Conservation (phyloP, 2,113 vertebrate genomes). For the Neodontobutis hainanensis region DNA sequence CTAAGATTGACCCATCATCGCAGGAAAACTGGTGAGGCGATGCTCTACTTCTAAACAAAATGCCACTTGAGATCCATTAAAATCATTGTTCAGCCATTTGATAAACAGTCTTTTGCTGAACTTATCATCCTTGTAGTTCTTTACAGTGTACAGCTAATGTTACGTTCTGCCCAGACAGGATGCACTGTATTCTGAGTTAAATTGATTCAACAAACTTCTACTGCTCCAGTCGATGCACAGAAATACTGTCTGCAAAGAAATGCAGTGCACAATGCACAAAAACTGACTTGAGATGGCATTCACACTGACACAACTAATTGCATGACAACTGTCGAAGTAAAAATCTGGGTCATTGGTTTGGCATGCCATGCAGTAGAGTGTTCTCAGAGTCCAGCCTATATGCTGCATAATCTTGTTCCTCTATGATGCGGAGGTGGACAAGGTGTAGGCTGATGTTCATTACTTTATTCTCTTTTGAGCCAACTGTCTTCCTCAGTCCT, state of each 20-base stretch:
- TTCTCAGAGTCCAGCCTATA: slow-evolving; percentile 57
- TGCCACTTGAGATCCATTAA: not conserved
- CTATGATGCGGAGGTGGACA: slow-evolving; percentile 68
- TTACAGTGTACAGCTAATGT: not conserved
- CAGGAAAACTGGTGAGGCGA: not conserved
- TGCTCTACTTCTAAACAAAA: not conserved
- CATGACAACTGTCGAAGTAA: slow-evolving; percentile 55
- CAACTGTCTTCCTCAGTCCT: slow-evolving; percentile 59
- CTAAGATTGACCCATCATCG: slow-evolving; percentile 8
- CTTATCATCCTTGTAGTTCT: not conserved
- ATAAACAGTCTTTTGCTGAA: not conserved
- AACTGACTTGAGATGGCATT: slow-evolving; percentile 23
- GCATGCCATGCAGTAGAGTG: slow-evolving; percentile 37
- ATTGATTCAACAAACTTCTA: slow-evolving; percentile 23
- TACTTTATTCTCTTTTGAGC: slow-evolving; percentile 62
- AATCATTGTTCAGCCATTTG: not conserved
- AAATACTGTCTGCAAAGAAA: slow-evolving; percentile 27
- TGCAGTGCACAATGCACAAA: slow-evolving; percentile 15
- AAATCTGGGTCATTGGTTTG: slow-evolving; percentile 63
- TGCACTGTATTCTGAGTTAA: not conserved
- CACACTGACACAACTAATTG: slow-evolving; percentile 50
- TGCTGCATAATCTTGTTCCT: slow-evolving; percentile 53
- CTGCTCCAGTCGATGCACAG: slow-evolving; percentile 1
- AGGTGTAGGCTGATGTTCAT: slow-evolving; percentile 74
- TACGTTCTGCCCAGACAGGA: not conserved